Percentiles rank a stretch among this genome's conserved stretches.
Evolutionary conservation across 2,797 vertebrate genomes (phyloP).

Genomic region (Platyrinchus mystaceus): DNA sequence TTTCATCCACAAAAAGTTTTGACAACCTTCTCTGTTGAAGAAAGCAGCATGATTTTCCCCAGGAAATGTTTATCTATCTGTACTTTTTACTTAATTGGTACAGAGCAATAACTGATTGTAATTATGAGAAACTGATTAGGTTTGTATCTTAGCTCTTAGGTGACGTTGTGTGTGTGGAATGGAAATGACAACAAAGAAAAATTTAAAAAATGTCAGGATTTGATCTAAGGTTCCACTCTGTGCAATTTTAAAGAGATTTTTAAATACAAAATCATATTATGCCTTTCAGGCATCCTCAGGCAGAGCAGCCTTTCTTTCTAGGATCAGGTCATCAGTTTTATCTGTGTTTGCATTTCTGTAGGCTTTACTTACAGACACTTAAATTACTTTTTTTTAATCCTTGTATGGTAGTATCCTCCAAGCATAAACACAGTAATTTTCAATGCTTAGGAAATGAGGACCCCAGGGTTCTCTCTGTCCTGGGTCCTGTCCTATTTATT

Average conservation of each 20-base stretch:
- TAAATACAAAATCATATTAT: not conserved
- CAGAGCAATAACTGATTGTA: not conserved
- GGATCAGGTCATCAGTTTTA: not conserved
- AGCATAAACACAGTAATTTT: not conserved
- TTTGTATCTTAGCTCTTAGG: not conserved
- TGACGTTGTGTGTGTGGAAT: not conserved
- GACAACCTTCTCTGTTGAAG: not conserved
- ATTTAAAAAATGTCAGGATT: not conserved
- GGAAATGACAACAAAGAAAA: not conserved
- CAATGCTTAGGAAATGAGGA: not conserved
- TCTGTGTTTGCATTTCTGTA: not conserved
- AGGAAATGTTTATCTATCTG: not conserved
- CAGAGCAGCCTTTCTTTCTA: not conserved
- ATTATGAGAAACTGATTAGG: not conserved
- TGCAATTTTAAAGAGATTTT: not conserved
- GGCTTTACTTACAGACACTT: not conserved
- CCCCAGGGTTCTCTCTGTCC: fast-evolving
- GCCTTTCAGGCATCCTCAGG: not conserved
- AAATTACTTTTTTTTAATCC: not conserved
- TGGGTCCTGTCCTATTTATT: not conserved
- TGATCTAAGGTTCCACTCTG: not conserved
- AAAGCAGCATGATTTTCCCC: not conserved
- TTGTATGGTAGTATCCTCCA: not conserved
- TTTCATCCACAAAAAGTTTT: not conserved
- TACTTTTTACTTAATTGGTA: not conserved